phyloP scores from a whole-genome alignment of 2,113 vertebrate species.

The Microcebus griseorufus region DNA sequence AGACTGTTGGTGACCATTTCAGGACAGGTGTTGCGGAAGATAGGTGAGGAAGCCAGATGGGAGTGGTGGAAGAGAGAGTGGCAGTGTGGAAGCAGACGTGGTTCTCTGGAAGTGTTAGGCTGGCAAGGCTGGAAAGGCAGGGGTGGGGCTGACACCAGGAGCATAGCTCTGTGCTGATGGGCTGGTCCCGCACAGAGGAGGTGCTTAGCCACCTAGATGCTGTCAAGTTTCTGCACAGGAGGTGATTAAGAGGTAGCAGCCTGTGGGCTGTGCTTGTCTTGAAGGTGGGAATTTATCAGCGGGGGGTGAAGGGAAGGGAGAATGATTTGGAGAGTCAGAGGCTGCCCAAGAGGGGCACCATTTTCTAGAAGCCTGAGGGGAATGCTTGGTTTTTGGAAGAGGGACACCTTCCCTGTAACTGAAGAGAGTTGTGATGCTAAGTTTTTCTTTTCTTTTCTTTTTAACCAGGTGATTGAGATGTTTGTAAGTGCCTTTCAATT shows the following conservation, averaged over 20 bases:
- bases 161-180: neutral
- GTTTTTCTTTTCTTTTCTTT: neutral
- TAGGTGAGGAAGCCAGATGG: neutral
- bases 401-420: neutral
- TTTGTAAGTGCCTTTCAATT: neutral
- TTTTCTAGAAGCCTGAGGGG: neutral
- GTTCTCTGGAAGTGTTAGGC: neutral
- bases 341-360: neutral
- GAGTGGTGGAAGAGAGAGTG: neutral
- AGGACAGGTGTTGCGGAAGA: neutral
- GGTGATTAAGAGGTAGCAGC: neutral
- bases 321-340: neutral
- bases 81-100: neutral
- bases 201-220: neutral
- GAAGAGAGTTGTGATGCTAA: neutral
- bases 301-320: no score
- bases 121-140: neutral
- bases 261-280: neutral
- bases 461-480: neutral
- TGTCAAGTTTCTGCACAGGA: neutral
- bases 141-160: neutral
- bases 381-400: neutral
- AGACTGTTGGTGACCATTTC: neutral
- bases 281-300: neutral
- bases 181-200: neutral